Percentiles rank a stretch among this genome's conserved stretches.
phyloP scores from a whole-genome alignment of 2,888 invertebrate species.

The Crocallis elinguaria region DNA sequence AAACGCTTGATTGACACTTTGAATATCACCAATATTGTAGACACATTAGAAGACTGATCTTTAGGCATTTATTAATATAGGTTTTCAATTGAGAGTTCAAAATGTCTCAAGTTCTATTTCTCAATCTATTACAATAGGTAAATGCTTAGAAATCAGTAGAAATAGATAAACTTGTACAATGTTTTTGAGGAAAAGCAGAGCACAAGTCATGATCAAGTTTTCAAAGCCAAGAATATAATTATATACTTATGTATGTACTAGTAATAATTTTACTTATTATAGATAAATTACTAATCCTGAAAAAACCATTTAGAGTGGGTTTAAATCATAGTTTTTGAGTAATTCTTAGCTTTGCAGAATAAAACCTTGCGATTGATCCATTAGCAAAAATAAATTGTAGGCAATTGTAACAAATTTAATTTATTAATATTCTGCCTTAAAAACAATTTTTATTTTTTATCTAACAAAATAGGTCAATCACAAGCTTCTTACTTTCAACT shows the following conservation, averaged over 20 bases:
- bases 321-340: neutral
- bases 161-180: constrained; percentile 38
- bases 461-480: neutral
- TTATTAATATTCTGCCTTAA: no score
- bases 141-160: constrained; percentile 36
- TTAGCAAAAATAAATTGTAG: neutral
- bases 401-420: no score
- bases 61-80: constrained; percentile 30
- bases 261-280: no score
- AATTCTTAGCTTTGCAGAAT: constrained; percentile 14
- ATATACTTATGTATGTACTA: neutral
- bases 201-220: constrained; percentile 34
- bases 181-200: constrained; percentile 42
- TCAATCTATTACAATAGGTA: no score
- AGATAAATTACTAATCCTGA: no score
- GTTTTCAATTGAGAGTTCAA: neutral
- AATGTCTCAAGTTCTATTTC: no score
- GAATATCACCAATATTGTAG: constrained; percentile 61
- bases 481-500: constrained; percentile 1
- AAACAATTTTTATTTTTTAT: neutral
- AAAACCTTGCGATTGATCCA: constrained; percentile 17
- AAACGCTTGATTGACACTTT: constrained; percentile 81
- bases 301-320: neutral
- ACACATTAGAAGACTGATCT: constrained; percentile 38
- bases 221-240: neutral